Percentiles rank a stretch among this genome's conserved stretches.
phyloP scores from a whole-genome alignment of 2,888 invertebrate genomes.

The Hirtodrosophila histrioides region DNA sequence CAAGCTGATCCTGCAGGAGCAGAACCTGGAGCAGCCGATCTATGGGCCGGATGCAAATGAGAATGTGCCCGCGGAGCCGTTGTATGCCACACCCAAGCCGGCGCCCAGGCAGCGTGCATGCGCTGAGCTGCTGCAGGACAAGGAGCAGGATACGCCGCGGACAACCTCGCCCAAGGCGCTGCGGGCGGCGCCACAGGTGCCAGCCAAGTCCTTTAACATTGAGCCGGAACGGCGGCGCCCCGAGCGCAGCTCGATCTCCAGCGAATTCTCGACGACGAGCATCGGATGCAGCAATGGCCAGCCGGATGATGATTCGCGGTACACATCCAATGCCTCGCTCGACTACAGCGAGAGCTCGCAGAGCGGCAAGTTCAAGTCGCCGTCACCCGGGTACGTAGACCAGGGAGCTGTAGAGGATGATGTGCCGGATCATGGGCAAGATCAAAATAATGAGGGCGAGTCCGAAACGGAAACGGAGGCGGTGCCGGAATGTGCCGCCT shows the following conservation, averaged over 20 bases:
- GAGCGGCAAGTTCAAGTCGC: conserved; percentile 82
- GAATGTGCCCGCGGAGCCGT: conserved; percentile 65
- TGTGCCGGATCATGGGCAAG: conserved; percentile 24
- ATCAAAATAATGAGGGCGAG: conserved; percentile 23
- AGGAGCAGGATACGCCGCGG: neutral
- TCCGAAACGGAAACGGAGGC: conserved; percentile 25
- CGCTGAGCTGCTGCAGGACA: conserved; percentile 25
- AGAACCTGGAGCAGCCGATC: conserved; percentile 60
- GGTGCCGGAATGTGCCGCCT: conserved; percentile 14
- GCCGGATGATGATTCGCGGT: conserved; percentile 55
- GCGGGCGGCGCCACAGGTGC: conserved; percentile 53
- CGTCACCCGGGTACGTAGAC: conserved; percentile 83
- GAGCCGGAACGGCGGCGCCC: conserved; percentile 62
- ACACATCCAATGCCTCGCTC: conserved; percentile 77
- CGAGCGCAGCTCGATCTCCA: conserved; percentile 77
- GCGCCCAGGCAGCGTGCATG: conserved; percentile 79
- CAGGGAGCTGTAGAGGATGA: conserved; percentile 27
- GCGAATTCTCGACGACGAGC: conserved; percentile 77
- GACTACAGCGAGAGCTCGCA: conserved; percentile 78
- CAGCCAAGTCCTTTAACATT: conserved; percentile 59
- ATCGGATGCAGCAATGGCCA: conserved; percentile 47
- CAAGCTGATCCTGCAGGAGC: conserved; percentile 63
- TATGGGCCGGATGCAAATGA: conserved; percentile 82
- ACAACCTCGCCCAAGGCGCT: neutral
- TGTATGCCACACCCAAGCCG: conserved; percentile 77